Evolutionary conservation across 2,888 invertebrate genomes (phyloP), one percentile per base, ranked within the genome.

Genomic region (Archips xylosteana): DNA sequence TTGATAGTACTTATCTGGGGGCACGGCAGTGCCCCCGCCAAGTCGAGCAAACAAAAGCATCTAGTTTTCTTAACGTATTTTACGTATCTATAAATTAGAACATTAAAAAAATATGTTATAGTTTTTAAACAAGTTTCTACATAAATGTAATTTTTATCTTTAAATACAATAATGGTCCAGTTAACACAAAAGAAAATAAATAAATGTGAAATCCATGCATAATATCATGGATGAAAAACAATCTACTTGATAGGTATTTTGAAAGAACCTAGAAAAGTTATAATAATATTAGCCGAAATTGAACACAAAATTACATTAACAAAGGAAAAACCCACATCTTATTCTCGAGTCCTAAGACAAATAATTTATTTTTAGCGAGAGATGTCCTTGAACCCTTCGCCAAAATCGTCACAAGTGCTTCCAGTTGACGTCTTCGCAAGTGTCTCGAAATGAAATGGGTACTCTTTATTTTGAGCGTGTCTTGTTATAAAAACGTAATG

Each of bases 351-450:
- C 47, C 23, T 32, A 12, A 68, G 34, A 15, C 34, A 59, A 59
- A 67, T 67, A 60, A 59, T 59, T 47, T 68, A 68, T 68, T 60
- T 59, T 68, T 68, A 68, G 60, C 59, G 15, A 34, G 32, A 67
- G 13, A 67, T 34, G 59, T 45, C 67, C 67, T 67, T 59, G 34
- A 67, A 45, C 23, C 59, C 59, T 67, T 65, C 49, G 51, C 65
- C 51, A 15, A 68, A 68, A 68, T 60, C 59, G 39, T 68, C 59
- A 45, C 32, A 59, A 68, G 59, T 59, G 47, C 42, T 68, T 68
- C 59, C 59, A 68, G 67, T 68, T 68, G 67, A 68, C 67, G 59
- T 59, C 57, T 60, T 68, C 15, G 65, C 65, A 60, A 68, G 67
- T 45, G 32, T 47, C 59, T 36, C 45, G 59, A 47, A 68, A 68